Evolutionary conservation across 92 coral and sea anemone genomes (phyloP), one percentile per base, ranked within the genome.

Genomic region (Palythoa grandis): DNA sequence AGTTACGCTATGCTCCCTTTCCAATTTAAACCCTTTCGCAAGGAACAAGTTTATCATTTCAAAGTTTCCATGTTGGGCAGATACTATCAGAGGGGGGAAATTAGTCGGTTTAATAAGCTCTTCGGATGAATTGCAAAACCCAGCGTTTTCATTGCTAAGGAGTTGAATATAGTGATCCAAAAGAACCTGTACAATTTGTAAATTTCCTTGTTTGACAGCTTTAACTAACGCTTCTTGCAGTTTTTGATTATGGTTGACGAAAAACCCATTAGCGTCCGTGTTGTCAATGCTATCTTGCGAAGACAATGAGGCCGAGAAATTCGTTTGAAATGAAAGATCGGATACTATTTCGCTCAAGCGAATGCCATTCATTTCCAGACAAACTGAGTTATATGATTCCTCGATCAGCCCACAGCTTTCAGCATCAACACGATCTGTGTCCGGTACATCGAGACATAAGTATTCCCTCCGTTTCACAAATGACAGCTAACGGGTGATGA

Each of bases 61-160:
- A 77, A 91, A 92, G 76, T 92, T 94, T 15, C 99, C 98, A 22
- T 93, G 93, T 48, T 97, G 98, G 40, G 98, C 98, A 17, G 98
- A 94, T 1, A 95, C 95, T n/a, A 97, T 91, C 0, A 97, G 90
- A 4, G 99, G 99, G 5, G 93, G 89, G 66, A 97, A 97, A 82
- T 97, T 92, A 0, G 79, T 74, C 10, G 93, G 83, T 87, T 20
- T 83, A 79, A 1, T 89, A 68, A 16, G 87, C 73, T 24, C 86
- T 5, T 58, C 74, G 2, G 90, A 24, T 12, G 77, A 74, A 48
- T 72, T 85, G 57, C 77, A 87, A 39, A 84, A 85, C 70, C 70
- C 83, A 39, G 84, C 57, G 13, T 87, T 90, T 56, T 88, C 98
- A 76, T 83, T 40, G 52, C 88, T 87, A 47, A 82, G 70, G 43